Conservation (phyloP, 2,888 invertebrate genomes). For the Zygothrica quintamaculata region DNA sequence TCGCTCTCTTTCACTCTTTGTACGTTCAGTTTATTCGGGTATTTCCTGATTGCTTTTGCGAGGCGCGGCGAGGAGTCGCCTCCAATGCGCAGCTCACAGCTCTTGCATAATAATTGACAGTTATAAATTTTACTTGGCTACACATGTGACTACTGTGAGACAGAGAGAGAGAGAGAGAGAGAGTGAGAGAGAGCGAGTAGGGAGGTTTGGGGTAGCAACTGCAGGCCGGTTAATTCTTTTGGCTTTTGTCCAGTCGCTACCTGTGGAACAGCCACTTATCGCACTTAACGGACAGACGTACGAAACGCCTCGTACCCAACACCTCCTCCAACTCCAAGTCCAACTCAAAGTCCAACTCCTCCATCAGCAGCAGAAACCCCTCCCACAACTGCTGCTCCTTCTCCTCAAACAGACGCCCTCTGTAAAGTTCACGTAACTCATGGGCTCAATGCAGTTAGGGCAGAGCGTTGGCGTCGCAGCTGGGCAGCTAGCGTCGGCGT, state of each 20-base stretch:
- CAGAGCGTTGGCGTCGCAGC: slow-evolving; percentile 10
- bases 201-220: neutral
- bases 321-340: neutral
- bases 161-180: slow-evolving; percentile 4
- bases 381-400: neutral
- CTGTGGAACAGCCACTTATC: slow-evolving; percentile 38
- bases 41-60: slow-evolving; percentile 72
- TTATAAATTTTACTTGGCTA: slow-evolving; percentile 72
- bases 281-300: slow-evolving; percentile 33
- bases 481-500: slow-evolving; percentile 3
- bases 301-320: neutral
- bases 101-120: slow-evolving; percentile 80
- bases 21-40: slow-evolving; percentile 48
- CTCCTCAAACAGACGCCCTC: neutral
- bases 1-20: too few species aligned
- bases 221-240: slow-evolving; percentile 61
- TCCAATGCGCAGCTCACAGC: slow-evolving; percentile 57
- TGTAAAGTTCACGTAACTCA: slow-evolving; percentile 70
- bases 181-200: neutral
- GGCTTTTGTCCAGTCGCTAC: slow-evolving; percentile 52
- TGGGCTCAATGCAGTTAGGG: slow-evolving; percentile 27
- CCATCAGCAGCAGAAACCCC: neutral
- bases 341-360: neutral
- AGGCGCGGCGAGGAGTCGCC: slow-evolving; percentile 44
- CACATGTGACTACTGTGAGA: slow-evolving; percentile 32